These are phyloP conservation scores for Tryphoninae sp. DNA, from an alignment of 2,888 invertebrate species.

Conservation along the genomic window DNA sequence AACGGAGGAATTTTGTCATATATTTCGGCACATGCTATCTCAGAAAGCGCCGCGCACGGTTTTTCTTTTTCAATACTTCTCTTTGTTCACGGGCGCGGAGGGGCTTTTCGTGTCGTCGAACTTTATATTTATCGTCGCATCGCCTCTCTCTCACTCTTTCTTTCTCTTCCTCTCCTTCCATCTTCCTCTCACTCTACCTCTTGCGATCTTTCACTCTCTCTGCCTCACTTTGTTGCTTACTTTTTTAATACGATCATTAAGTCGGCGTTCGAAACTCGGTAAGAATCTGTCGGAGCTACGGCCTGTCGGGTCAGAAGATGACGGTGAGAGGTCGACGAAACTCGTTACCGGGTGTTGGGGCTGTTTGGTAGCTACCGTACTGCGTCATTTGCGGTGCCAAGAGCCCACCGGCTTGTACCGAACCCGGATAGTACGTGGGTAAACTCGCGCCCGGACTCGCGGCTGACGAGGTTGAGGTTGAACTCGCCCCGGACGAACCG, in stretches of 20 bases:
- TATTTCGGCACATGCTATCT: conserved; percentile 1
- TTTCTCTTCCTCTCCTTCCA: neutral
- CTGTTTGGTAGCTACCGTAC: conserved; percentile 84
- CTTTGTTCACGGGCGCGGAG: too few species aligned
- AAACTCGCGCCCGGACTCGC: conserved; percentile 82
- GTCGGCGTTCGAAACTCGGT: conserved; percentile 66
- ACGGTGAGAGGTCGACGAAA: conserved; percentile 89
- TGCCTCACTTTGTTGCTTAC: neutral
- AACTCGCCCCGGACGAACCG: conserved; percentile 79
- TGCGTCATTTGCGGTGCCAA: conserved; percentile 87
- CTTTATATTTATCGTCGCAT: neutral
- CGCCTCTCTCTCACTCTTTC: neutral
- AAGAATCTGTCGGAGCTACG: conserved; percentile 75
- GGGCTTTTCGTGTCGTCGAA: neutral
- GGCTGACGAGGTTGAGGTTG: conserved; percentile 84
- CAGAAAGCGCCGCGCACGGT: neutral
- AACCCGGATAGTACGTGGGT: conserved; percentile 80
- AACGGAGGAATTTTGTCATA: conserved; percentile 5
- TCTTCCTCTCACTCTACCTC: neutral
- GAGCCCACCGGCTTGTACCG: conserved; percentile 77
- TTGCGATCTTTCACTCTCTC: neutral
- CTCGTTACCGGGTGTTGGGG: conserved; percentile 84
- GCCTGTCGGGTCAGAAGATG: conserved; percentile 90
- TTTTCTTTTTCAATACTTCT: conserved; percentile 8
- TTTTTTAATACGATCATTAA: conserved; percentile 55